Percentiles rank a stretch among this genome's conserved stretches.
Conservation (phyloP, 2,113 vertebrate genomes). For the Pipra filicauda region DNA sequence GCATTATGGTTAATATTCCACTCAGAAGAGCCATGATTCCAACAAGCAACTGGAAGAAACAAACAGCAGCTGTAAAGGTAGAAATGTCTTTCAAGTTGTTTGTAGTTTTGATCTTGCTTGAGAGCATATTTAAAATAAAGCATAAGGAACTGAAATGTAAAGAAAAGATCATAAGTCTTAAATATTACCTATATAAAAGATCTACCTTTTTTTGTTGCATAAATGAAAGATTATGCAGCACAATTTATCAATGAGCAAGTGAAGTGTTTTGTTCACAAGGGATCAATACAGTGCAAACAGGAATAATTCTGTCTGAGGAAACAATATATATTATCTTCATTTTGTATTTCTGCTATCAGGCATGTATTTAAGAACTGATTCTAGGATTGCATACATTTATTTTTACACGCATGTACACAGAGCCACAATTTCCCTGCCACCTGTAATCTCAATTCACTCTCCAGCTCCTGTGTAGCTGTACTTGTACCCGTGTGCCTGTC, state of each 20-base stretch:
- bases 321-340: background rate
- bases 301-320: background rate
- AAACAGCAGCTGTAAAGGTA: conserved; percentile 27
- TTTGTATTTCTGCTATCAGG: background rate
- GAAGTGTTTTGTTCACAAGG: background rate
- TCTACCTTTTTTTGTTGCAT: background rate
- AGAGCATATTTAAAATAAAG: background rate
- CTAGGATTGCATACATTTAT: background rate
- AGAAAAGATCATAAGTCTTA: background rate
- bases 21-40: conserved; percentile 86
- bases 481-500: background rate
- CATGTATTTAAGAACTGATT: background rate
- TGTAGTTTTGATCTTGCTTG: background rate
- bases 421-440: background rate
- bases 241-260: background rate
- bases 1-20: conserved; percentile 81
- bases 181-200: background rate
- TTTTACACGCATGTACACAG: background rate
- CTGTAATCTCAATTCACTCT: background rate
- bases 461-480: background rate
- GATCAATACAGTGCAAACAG: background rate
- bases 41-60: conserved; percentile 81
- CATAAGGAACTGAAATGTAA: background rate
- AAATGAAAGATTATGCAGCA: background rate
- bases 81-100: background rate